Evolutionary conservation across 2,888 invertebrate species (phyloP).

Genomic region (Lycaena phlaeas): DNA sequence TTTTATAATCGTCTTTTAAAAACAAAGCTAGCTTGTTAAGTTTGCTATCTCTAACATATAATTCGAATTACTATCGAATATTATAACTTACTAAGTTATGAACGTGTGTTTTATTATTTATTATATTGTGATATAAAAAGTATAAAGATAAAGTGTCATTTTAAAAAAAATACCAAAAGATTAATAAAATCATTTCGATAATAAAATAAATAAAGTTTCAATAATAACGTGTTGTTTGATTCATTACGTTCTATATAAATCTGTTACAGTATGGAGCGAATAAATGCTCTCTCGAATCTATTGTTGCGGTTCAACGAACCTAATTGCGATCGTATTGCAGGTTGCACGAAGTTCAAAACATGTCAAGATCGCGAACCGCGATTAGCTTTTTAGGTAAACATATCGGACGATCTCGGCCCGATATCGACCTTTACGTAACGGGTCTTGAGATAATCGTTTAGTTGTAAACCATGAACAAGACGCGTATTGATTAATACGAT

Average conservation of each 20-base stretch:
- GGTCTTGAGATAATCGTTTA: conserved; percentile 13
- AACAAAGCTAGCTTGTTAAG: too few relatives aligned
- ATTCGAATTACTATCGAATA: too few relatives aligned
- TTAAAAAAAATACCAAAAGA: too few relatives aligned
- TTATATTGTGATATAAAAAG: too few relatives aligned
- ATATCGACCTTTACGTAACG: conserved; percentile 26
- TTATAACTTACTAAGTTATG: too few relatives aligned
- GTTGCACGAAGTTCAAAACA: conserved; percentile 46
- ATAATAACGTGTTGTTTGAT: too few relatives aligned
- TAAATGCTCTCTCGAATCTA: conserved; percentile 5
- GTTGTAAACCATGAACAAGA: background rate
- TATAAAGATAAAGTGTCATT: too few relatives aligned
- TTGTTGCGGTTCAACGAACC: conserved; percentile 24
- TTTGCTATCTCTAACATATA: too few relatives aligned
- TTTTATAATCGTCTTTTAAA: too few relatives aligned
- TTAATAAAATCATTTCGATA: too few relatives aligned
- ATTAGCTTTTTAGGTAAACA: conserved; percentile 50
- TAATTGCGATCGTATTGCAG: conserved; percentile 27
- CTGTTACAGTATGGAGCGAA: background rate
- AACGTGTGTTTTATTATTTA: too few relatives aligned
- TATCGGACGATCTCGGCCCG: conserved; percentile 36
- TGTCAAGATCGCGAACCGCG: conserved; percentile 52
- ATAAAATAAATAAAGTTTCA: too few relatives aligned
- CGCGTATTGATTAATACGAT: background rate
- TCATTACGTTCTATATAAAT: background rate